Conservation (phyloP, 1,140 invertebrate species). For the Drosophila repletoides region DNA sequence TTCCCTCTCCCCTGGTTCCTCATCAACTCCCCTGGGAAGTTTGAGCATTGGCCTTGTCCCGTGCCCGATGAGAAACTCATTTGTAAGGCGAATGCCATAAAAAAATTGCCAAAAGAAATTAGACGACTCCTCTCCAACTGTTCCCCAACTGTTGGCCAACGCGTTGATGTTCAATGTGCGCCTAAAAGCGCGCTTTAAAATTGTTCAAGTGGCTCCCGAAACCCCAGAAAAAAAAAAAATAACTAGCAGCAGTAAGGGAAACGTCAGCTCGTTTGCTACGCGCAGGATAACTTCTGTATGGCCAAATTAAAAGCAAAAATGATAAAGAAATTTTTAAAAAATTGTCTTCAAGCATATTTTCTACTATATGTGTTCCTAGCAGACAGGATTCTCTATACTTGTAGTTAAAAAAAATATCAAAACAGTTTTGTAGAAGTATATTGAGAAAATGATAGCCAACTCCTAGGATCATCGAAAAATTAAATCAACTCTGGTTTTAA, state of each 20-base stretch:
- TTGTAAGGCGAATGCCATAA: slow-evolving; percentile 70
- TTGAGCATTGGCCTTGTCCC: slow-evolving; percentile 52
- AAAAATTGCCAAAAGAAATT: slow-evolving; percentile 61
- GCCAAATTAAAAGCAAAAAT: too few species aligned
- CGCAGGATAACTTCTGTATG: neutral
- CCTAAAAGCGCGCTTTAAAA: slow-evolving; percentile 45
- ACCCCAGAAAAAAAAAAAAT: neutral
- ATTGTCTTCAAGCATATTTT: neutral
- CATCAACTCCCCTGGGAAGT: slow-evolving; percentile 34
- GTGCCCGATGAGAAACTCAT: slow-evolving; percentile 69
- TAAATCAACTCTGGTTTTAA: too few species aligned
- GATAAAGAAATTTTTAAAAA: neutral
- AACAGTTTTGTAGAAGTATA: too few species aligned
- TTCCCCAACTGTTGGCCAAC: slow-evolving; percentile 17
- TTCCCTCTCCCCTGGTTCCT: neutral
- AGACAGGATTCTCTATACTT: too few species aligned
- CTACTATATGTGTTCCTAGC: neutral
- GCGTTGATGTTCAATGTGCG: neutral
- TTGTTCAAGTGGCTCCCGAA: slow-evolving; percentile 19
- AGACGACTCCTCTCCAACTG: slow-evolving; percentile 37
- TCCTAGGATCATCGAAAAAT: too few species aligned
- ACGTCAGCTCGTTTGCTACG: neutral
- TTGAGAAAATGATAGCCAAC: too few species aligned
- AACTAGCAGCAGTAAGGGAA: neutral
- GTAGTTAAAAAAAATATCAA: too few species aligned